These are phyloP conservation scores for Ichneumon xanthorius DNA, from an alignment of 2,888 invertebrate genomes.

Conservation along the genomic window DNA sequence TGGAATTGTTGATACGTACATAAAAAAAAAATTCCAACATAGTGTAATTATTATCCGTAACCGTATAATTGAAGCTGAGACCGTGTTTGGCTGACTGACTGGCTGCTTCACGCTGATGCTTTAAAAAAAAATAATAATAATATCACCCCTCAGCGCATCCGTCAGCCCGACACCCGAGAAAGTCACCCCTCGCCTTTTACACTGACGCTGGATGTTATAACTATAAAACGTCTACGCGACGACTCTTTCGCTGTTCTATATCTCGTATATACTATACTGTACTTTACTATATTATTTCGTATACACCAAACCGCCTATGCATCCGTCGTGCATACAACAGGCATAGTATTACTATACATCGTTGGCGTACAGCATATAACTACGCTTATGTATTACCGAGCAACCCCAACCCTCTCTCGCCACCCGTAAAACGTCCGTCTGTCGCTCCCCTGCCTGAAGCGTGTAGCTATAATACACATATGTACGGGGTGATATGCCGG, in stretches of 20 bases:
- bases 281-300: conserved; percentile 38
- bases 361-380: neutral
- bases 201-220: conserved; percentile 45
- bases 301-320: conserved; percentile 46
- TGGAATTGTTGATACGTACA: conserved; percentile 26
- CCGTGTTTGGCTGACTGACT: conserved; percentile 62
- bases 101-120: conserved; percentile 64
- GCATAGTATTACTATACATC: neutral
- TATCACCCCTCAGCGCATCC: conserved; percentile 36
- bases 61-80: conserved; percentile 57
- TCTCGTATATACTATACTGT: neutral
- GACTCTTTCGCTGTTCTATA: conserved; percentile 37
- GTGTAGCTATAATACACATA: conserved; percentile 4
- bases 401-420: conserved; percentile 33
- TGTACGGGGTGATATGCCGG: neutral
- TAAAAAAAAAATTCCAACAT: conserved; percentile 5
- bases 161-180: conserved; percentile 43
- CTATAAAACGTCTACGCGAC: conserved; percentile 37
- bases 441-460: conserved; percentile 34
- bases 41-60: conserved; percentile 5
- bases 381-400: conserved; percentile 41
- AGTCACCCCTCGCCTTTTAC: conserved; percentile 40
- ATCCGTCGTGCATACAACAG: conserved; percentile 46
- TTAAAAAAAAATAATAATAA: conserved; percentile 47
- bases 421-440: conserved; percentile 38